Evolutionary conservation across 2,113 vertebrate genomes (phyloP).

Genomic region (Miniopterus natalensis): DNA sequence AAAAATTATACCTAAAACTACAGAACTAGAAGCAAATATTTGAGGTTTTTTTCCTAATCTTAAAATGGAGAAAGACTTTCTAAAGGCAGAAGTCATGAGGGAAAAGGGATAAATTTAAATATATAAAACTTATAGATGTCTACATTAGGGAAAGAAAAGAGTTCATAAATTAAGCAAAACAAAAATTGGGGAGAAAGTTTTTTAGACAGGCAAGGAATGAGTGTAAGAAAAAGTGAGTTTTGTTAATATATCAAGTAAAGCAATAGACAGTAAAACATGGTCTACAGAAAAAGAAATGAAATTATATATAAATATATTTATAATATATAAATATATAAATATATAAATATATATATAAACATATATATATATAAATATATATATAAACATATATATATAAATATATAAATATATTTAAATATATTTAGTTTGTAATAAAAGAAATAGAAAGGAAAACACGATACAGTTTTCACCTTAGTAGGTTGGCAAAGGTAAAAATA

Average conservation of each 20-base stretch:
- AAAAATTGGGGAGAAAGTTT: neutral
- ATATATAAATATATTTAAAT: neutral
- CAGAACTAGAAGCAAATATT: neutral
- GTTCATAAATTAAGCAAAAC: neutral
- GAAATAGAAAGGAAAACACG: neutral
- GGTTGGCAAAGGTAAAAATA: neutral
- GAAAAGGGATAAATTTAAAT: neutral
- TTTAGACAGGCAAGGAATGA: neutral
- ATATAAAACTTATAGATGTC: slow-evolving; percentile 23
- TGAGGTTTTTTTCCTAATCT: neutral
- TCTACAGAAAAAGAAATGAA: neutral
- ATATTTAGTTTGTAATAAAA: neutral
- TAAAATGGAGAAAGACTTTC: slow-evolving; percentile 21
- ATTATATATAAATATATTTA: neutral
- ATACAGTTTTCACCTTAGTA: neutral
- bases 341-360: no score
- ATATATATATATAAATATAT: no score
- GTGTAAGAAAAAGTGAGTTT: slow-evolving; percentile 16
- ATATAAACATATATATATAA: no score
- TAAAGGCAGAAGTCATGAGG: neutral
- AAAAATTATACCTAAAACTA: slow-evolving; percentile 18
- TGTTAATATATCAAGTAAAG: slow-evolving; percentile 12
- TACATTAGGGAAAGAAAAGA: neutral
- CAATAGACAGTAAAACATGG: neutral
- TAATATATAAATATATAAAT: no score